These are phyloP conservation scores for Oryctes rhinoceros DNA, from an alignment of 1,140 invertebrate species.

Conservation along the genomic window DNA sequence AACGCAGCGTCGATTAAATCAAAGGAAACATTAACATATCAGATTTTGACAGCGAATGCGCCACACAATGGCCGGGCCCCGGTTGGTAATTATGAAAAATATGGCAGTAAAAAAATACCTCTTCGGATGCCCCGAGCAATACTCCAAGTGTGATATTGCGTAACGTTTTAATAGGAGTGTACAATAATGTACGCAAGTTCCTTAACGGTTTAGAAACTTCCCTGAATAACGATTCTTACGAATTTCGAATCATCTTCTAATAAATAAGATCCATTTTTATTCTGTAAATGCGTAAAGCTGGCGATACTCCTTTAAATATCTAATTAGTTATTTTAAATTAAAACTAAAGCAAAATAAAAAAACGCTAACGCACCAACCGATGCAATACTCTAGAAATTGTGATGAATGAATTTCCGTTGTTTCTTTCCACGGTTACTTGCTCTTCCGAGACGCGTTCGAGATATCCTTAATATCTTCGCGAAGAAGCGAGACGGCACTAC, in stretches of 20 bases:
- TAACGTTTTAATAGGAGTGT: neutral
- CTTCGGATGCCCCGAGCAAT: neutral
- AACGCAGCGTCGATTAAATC: neutral
- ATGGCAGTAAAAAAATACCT: neutral
- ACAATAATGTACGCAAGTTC: neutral
- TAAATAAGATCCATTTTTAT: too few relatives aligned
- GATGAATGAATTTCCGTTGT: constrained; percentile 59
- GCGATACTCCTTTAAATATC: too few relatives aligned
- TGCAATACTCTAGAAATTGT: constrained; percentile 47
- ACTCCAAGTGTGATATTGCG: neutral
- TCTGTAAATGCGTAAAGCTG: too few relatives aligned
- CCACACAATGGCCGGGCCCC: neutral
- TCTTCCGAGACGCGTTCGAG: constrained; percentile 55
- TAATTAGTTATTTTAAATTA: neutral
- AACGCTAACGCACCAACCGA: neutral
- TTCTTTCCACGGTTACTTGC: constrained; percentile 60
- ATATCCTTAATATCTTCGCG: neutral
- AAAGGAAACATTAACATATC: constrained; percentile 13
- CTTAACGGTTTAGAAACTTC: neutral
- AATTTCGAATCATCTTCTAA: too few relatives aligned
- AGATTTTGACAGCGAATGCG: neutral
- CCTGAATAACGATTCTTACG: neutral
- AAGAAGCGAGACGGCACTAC: neutral
- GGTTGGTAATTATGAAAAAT: constrained; percentile 32
- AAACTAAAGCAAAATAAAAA: neutral